phyloP scores from a whole-genome alignment of 2,888 invertebrate species.

The Acanthosepion pharaonis region DNA sequence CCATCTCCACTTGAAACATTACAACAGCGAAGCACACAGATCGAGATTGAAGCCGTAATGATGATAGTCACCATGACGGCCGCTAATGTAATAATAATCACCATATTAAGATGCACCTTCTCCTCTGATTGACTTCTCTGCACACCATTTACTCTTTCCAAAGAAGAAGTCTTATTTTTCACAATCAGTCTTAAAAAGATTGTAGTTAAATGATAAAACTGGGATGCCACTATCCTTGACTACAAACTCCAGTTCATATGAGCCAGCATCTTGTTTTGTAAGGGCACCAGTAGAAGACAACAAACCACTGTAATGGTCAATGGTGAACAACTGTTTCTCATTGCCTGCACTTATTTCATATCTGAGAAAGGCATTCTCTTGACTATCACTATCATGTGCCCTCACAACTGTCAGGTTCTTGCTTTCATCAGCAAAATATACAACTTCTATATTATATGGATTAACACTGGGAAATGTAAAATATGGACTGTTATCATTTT shows the following conservation, averaged over 20 bases:
- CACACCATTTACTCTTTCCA: slow-evolving; percentile 9
- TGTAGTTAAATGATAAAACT: neutral
- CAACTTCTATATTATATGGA: neutral
- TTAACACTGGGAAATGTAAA: slow-evolving; percentile 23
- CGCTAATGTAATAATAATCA: neutral
- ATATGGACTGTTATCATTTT: slow-evolving; percentile 33
- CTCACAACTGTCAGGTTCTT: slow-evolving; percentile 11
- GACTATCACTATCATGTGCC: slow-evolving; percentile 1
- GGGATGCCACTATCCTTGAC: neutral
- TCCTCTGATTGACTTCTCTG: neutral
- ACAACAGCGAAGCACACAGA: slow-evolving; percentile 9
- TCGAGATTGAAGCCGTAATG: neutral
- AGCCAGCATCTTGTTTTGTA: slow-evolving; percentile 22
- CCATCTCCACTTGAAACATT: slow-evolving; percentile 21
- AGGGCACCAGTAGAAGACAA: slow-evolving; percentile 33
- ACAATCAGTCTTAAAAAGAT: neutral
- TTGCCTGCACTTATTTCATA: neutral
- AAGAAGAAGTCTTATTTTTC: neutral
- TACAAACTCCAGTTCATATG: neutral
- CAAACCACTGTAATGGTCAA: slow-evolving; percentile 25
- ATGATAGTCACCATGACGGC: neutral
- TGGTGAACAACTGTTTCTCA: slow-evolving; percentile 33
- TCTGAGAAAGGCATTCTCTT: neutral
- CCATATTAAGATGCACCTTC: slow-evolving; percentile 22
- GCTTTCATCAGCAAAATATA: slow-evolving; percentile 10